Evolutionary conservation across 2,888 invertebrate genomes (phyloP).

Genomic region (Stictocephala bisonia): DNA sequence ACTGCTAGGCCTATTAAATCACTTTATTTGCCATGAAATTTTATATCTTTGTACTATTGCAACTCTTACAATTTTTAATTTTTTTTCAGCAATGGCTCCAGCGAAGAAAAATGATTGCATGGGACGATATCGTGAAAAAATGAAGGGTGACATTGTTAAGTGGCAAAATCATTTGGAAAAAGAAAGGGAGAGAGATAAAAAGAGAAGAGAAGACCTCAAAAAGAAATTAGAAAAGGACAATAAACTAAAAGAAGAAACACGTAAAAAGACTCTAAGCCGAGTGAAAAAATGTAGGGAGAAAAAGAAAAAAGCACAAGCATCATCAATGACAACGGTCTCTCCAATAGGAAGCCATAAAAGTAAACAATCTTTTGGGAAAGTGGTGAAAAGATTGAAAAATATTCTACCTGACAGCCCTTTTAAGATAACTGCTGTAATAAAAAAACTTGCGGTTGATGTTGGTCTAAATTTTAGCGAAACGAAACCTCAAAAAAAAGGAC

Average conservation of each 20-base stretch:
- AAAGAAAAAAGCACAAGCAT: conserved; percentile 6
- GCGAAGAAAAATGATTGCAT: conserved; percentile 12
- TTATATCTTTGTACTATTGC: background rate
- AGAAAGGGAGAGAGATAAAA: conserved; percentile 19
- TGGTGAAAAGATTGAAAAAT: conserved; percentile 19
- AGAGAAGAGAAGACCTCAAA: no score
- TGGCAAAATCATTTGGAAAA: background rate
- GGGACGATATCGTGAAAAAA: conserved; percentile 1
- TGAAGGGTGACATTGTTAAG: conserved; percentile 14
- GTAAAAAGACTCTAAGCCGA: background rate
- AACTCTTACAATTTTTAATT: conserved; percentile 15
- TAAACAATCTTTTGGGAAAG: conserved; percentile 23
- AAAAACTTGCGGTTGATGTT: conserved; percentile 21
- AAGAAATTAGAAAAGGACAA: conserved; percentile 18
- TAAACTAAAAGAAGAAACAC: background rate
- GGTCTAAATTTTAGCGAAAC: conserved; percentile 15
- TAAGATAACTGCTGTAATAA: conserved; percentile 20
- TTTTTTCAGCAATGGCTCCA: conserved; percentile 21
- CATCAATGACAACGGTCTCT: conserved; percentile 5
- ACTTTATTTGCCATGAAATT: background rate
- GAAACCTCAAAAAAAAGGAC: conserved; percentile 15
- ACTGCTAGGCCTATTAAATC: conserved; percentile 1
- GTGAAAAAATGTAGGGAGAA: conserved; percentile 19
- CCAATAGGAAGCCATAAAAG: conserved; percentile 31
- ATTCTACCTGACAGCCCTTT: conserved; percentile 26